These are phyloP conservation scores for Galemys pyrenaicus DNA, from an alignment of 2,113 vertebrate genomes.

Conservation along the genomic window DNA sequence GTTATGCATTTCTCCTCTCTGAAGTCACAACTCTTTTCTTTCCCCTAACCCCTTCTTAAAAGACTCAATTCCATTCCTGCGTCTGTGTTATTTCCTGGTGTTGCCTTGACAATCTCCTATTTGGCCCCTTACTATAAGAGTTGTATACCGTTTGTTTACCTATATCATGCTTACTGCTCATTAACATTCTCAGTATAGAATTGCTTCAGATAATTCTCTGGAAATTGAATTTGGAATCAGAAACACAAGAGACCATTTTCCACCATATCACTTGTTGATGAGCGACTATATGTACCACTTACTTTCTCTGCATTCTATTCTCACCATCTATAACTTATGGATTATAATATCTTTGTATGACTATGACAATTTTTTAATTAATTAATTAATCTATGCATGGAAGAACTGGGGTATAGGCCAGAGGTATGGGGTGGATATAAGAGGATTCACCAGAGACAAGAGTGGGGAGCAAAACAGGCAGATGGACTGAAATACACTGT, in stretches of 20 bases:
- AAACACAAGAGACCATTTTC: not conserved
- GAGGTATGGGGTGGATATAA: no score
- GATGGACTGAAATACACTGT: no score
- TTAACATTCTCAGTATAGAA: not conserved
- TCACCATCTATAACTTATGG: not conserved
- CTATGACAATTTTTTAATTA: no score
- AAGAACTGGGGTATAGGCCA: no score
- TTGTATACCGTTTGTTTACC: not conserved
- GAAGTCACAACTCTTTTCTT: not conserved
- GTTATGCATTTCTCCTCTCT: not conserved
- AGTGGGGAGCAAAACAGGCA: no score
- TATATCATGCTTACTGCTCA: not conserved
- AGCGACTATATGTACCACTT: not conserved
- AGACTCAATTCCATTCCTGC: not conserved
- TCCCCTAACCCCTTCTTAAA: not conserved
- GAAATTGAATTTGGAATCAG: not conserved
- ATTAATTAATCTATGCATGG: no score
- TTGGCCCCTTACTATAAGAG: not conserved
- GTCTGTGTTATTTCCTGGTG: not conserved
- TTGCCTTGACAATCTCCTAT: not conserved
- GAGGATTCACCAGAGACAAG: no score
- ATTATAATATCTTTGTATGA: not conserved
- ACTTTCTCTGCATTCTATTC: slow-evolving; percentile 1
- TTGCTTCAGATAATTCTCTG: not conserved
- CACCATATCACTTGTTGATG: not conserved